phyloP scores from a whole-genome alignment of 1,140 invertebrate species.

The Mactra quadrangularis region DNA sequence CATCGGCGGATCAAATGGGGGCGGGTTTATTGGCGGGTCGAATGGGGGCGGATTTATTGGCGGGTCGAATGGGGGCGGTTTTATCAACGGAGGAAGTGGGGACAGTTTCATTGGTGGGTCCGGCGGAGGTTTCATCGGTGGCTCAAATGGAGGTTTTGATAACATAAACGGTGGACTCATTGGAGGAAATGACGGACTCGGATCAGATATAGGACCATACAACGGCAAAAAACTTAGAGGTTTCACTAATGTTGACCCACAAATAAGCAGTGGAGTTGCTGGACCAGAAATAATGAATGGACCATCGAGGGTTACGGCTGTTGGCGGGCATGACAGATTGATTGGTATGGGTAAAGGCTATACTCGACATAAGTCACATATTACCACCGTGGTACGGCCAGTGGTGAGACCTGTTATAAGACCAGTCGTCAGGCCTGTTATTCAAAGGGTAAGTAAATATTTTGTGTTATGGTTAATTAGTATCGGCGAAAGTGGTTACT shows the following conservation, averaged over 20 bases:
- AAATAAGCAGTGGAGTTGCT: background rate
- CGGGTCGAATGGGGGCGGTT: background rate
- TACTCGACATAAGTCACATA: constrained; percentile 24
- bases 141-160: background rate
- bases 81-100: background rate
- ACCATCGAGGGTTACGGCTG: background rate
- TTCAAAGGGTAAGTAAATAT: constrained; percentile 31
- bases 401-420: constrained; percentile 36
- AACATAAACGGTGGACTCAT: background rate
- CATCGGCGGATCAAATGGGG: background rate
- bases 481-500: too few relatives aligned
- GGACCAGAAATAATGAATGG: background rate
- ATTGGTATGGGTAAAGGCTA: constrained; percentile 16
- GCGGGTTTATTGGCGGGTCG: background rate
- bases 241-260: background rate
- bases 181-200: background rate
- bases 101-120: background rate
- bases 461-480: background rate
- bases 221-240: constrained; percentile 16
- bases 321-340: background rate
- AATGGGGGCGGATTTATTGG: background rate
- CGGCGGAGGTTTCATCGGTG: background rate
- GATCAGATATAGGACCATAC: background rate
- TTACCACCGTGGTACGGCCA: constrained; percentile 33
- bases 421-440: constrained; percentile 35